Evolutionary conservation across 1,140 invertebrate genomes (phyloP), one percentile per base, ranked within the genome.

Genomic region (Tetranychus cinnabarinus): DNA sequence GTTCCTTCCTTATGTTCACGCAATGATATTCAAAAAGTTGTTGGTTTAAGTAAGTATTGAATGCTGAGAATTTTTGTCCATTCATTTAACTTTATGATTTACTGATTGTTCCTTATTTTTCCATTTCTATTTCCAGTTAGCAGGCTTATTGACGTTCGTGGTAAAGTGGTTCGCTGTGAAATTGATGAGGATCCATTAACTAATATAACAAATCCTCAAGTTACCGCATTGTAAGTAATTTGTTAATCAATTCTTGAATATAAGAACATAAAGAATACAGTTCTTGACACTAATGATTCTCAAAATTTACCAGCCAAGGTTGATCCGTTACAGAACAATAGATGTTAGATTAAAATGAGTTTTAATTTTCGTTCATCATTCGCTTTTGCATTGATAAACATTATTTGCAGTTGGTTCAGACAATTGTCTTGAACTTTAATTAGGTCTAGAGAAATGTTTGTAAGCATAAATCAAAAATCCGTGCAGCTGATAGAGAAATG

Each of bases 1-100:
- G 65, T 69, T 10, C 68, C 68, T 10, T 68, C 67, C 2, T 65
- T 65, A n/a, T 69, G 68, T 55, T 65, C 65, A 5, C 59, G 62
- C 37, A 63, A 68, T 15, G 68, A 69, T 54, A 66, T 68, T 6
- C 64, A 68, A 56, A 62, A 59, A 48, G 61, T 68, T 46, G 57
- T 61, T 15, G 35, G 42, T 33, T 58, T 65, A 31, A 58, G 63
- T 64, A 42, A 56, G 46, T 59, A 59, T 23, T n/a, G 8, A 3
- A 13, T 13, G 2, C 13, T 57, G 23, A 54, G 10, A 15, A 31
- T 55, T 10, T 31, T 33, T 13, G 31, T 55, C 52, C n/a, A 55
- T 55, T 2, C 23, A 23, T 23, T 23, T 23, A 23, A 23, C 23
- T 23, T 23, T 23, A 23, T 23, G 23, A 23, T 23, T 23, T 23